Conservation (phyloP, 2,113 vertebrate species). For the Pelmatolapia mariae region DNA sequence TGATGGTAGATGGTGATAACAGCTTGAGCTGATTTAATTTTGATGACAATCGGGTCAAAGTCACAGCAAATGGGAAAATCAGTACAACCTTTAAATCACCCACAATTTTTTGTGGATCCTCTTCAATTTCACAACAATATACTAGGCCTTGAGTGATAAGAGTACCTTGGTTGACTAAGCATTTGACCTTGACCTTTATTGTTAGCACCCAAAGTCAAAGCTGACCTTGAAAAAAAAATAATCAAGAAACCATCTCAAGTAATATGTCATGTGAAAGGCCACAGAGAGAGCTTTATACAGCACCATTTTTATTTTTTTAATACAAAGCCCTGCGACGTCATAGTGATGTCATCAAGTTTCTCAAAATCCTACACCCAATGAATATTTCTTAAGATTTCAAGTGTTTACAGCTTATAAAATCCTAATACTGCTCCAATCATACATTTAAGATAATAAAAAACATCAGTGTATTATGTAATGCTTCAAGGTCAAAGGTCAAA, state of each 20-base stretch:
- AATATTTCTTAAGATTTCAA: neutral
- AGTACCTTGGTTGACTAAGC: neutral
- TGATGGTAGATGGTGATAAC: neutral
- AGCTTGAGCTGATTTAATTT: neutral
- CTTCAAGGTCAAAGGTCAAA: neutral
- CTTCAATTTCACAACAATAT: neutral
- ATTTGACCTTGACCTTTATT: neutral
- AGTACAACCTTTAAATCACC: neutral
- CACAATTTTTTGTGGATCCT: neutral
- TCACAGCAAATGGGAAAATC: neutral
- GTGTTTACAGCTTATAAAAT: neutral
- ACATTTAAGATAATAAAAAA: neutral
- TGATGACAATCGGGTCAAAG: neutral
- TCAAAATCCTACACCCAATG: neutral
- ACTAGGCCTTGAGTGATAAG: neutral
- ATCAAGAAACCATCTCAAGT: neutral
- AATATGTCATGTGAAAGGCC: neutral
- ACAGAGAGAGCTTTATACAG: neutral
- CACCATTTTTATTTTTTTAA: neutral
- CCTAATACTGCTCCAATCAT: neutral
- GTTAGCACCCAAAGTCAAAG: neutral
- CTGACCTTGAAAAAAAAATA: neutral
- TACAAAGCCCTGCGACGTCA: neutral
- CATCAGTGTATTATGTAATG: neutral
- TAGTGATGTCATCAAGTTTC: neutral